Evolutionary conservation across 2,888 invertebrate species (phyloP), one percentile per base, ranked within the genome.

Genomic region (Xanthostigma xanthostigma): DNA sequence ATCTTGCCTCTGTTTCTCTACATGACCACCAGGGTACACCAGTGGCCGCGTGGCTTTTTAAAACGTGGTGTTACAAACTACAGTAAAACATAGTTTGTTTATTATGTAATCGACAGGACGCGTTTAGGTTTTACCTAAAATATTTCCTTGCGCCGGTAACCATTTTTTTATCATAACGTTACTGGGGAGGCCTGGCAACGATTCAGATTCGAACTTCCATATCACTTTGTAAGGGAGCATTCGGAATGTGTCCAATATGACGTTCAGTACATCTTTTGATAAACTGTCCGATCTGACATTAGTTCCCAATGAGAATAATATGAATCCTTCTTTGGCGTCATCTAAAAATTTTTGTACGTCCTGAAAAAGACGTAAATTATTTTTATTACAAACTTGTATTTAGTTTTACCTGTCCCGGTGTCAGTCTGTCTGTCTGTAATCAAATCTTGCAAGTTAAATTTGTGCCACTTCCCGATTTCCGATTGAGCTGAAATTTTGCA

Each of bases 81-180:
- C n/a, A n/a, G n/a, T n/a, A n/a, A n/a, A 27, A 27, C 1, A 27
- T 27, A 27, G 27, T 27, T 6, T 27, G 6, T 27, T 27, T 27
- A 1, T 6, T 27, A 6, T 27, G 27, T 27, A 27, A 27, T 5
- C 6, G 6, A 27, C 6, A 27, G 3, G 6, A 27, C 3, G 27
- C 27, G 27, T 6, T 27, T 6, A 36, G 12, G 34, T 39, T 46
- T 48, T 51, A 57, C 64, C 64, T 42, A 68, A 53, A 42, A 67
- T 56, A 52, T 65, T 65, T 45, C 60, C 61, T 53, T 67, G 67
- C 44, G 57, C 55, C 1, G 66, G 64, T 11, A 64, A 53, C 65
- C 64, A 67, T 46, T 61, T 59, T 14, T 51, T 51, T 3, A 63
- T 44, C 45, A 60, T 57, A 0, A 68, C 63, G 53, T 68, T 67